Conservation (phyloP, 2,888 invertebrate genomes). For the Cyclophora albipunctata region DNA sequence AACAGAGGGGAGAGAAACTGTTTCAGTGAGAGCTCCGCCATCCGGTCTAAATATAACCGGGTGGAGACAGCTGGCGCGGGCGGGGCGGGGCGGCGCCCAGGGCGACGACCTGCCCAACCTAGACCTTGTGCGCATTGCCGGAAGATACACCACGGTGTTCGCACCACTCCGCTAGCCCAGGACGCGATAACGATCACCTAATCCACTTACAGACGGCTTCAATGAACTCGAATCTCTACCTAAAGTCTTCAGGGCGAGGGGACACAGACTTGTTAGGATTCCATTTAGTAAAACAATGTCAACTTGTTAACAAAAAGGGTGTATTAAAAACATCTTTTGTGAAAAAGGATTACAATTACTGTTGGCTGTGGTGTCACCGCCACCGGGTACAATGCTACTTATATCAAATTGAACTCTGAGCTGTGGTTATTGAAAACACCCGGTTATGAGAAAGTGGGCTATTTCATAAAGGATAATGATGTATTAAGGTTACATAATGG, state of each 20-base stretch:
- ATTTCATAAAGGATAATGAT: too few species aligned
- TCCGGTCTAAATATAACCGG: constrained; percentile 67
- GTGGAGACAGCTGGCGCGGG: constrained; percentile 49
- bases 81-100: constrained; percentile 26
- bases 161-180: constrained; percentile 30
- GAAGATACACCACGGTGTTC: constrained; percentile 41
- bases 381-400: too few species aligned
- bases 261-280: too few species aligned
- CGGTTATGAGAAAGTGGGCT: too few species aligned
- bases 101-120: constrained; percentile 58
- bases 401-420: too few species aligned
- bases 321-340: too few species aligned
- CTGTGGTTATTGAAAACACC: too few species aligned
- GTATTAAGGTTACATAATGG: too few species aligned
- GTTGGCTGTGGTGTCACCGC: too few species aligned
- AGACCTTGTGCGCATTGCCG: constrained; percentile 59
- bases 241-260: constrained; percentile 3
- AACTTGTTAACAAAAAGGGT: too few species aligned
- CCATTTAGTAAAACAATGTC: not conserved
- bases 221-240: constrained; percentile 5
- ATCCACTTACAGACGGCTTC: constrained; percentile 7
- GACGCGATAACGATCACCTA: not conserved
- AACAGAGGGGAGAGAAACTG: constrained; percentile 60
- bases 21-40: constrained; percentile 57
- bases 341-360: too few species aligned